A percentile compares a stretch with the other conserved stretches of the same genome.
phyloP scores from a whole-genome alignment of 2,797 vertebrate species.

The Denticeps clupeoides region DNA sequence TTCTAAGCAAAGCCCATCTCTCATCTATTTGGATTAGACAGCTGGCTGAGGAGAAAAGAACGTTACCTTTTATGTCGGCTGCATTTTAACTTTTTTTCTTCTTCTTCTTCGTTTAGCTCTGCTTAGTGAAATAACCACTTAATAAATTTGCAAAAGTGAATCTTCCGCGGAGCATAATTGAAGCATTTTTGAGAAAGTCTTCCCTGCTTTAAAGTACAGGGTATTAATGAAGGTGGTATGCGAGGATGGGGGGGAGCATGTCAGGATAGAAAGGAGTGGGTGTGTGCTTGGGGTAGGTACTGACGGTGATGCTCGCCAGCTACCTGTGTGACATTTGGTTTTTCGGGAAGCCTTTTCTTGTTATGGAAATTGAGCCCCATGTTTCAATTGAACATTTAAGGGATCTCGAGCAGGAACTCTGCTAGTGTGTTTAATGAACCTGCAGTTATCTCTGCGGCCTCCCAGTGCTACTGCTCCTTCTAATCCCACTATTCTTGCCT shows the following conservation, averaged over 20 bases:
- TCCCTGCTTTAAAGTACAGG: constrained; percentile 46
- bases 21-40: constrained; percentile 65
- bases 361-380: constrained; percentile 46
- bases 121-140: constrained; percentile 68
- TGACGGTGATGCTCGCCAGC: constrained; percentile 2
- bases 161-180: constrained; percentile 56
- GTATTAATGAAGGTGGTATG: constrained; percentile 55
- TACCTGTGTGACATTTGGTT: constrained; percentile 23
- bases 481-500: constrained; percentile 27
- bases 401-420: constrained; percentile 25
- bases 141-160: constrained; percentile 58
- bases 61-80: constrained; percentile 59
- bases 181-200: constrained; percentile 46
- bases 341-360: constrained; percentile 27
- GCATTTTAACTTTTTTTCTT: constrained; percentile 24
- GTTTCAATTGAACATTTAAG: constrained; percentile 35
- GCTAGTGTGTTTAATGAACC: constrained; percentile 33
- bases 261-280: constrained; percentile 26
- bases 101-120: constrained; percentile 44
- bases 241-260: constrained; percentile 1
- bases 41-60: constrained; percentile 45
- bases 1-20: constrained; percentile 46
- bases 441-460: constrained; percentile 29
- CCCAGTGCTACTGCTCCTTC: constrained; percentile 21
- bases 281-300: constrained; percentile 25